These are phyloP conservation scores for Herminia tarsipennalis DNA, from an alignment of 2,888 invertebrate species.

Conservation along the genomic window DNA sequence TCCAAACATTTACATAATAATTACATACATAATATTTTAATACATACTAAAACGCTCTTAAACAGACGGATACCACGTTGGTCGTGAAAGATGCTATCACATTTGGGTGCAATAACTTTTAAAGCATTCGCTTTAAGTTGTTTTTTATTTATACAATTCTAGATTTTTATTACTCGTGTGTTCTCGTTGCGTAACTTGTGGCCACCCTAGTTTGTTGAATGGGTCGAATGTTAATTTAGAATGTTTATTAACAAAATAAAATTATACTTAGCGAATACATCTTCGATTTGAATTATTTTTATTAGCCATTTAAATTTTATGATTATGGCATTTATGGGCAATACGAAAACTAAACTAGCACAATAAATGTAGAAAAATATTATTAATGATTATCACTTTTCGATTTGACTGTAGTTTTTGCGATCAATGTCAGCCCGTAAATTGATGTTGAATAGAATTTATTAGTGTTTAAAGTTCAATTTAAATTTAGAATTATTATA, in stretches of 20 bases:
- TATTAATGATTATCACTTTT: constrained; percentile 38
- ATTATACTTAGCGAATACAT: constrained; percentile 22
- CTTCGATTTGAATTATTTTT: constrained; percentile 42
- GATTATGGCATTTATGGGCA: constrained; percentile 47
- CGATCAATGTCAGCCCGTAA: constrained; percentile 25
- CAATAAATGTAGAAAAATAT: constrained; percentile 39
- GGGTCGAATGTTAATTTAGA: constrained; percentile 16
- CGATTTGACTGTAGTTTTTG: constrained; percentile 30
- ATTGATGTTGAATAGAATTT: constrained; percentile 9
- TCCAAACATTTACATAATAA: constrained; percentile 40
- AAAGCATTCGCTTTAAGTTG: constrained; percentile 34
- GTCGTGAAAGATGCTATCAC: constrained; percentile 51
- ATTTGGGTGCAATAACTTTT: constrained; percentile 51
- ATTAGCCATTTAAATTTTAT: constrained; percentile 48
- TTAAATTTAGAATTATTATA: too few species aligned
- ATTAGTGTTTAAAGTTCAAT: too few species aligned
- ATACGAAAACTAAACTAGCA: constrained; percentile 31
- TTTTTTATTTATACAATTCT: constrained; percentile 22
- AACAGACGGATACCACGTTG: constrained; percentile 30
- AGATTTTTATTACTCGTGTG: constrained; percentile 13
- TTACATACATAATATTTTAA: constrained; percentile 41
- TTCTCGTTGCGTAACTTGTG: constrained; percentile 18
- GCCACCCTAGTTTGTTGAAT: constrained; percentile 24
- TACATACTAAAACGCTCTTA: constrained; percentile 31
- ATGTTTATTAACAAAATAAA: constrained; percentile 24